These are phyloP conservation scores for Sigmodon hispidus DNA, from an alignment of 2,113 vertebrate species.

Conservation along the genomic window DNA sequence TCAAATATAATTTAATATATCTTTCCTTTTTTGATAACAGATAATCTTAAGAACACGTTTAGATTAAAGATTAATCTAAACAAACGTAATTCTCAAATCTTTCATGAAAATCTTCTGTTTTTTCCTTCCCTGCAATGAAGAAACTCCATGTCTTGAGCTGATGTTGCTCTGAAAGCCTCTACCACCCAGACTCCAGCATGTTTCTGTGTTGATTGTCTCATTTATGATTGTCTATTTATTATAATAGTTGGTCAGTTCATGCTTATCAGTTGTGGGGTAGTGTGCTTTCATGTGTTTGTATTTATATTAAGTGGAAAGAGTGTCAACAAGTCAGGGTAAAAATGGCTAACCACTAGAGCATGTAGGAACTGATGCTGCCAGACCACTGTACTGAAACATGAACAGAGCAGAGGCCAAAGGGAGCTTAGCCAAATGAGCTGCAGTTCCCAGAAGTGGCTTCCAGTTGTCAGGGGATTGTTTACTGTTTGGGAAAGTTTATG, in stretches of 20 bases:
- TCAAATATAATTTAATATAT: not conserved
- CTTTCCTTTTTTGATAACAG: not conserved
- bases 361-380: not conserved
- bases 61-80: not conserved
- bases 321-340: constrained; percentile 35
- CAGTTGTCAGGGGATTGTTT: constrained; percentile 13
- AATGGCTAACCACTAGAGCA: not conserved
- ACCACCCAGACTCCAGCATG: not conserved
- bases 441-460: constrained; percentile 54
- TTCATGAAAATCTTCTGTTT: not conserved
- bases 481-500: constrained; percentile 61
- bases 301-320: not conserved
- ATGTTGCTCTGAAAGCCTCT: not conserved
- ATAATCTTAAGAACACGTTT: not conserved
- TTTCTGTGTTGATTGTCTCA: not conserved
- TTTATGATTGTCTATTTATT: too few species aligned
- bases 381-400: not conserved
- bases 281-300: not conserved
- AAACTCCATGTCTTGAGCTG: not conserved
- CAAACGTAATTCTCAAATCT: not conserved
- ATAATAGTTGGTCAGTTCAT: too few species aligned
- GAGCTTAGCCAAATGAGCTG: constrained; percentile 10
- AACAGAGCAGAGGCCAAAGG: not conserved
- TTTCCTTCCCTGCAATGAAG: not conserved
- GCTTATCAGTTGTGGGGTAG: not conserved